Evolutionary conservation across 1,140 invertebrate genomes (phyloP).

Genomic region (Hirudo medicinalis): DNA sequence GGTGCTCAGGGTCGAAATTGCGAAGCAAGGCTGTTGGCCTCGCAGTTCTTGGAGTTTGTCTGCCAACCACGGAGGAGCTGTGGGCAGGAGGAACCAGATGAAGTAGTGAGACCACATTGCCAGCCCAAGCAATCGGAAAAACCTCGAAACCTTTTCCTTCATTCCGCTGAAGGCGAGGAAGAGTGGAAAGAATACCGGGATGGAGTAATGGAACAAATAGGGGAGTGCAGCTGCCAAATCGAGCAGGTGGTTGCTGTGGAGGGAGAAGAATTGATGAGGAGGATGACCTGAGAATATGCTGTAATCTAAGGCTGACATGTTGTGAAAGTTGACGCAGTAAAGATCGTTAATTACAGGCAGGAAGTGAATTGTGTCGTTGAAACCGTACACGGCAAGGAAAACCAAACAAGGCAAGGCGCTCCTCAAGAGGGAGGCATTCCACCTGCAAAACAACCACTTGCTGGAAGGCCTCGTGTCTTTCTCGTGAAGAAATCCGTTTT

Average conservation of each 20-base stretch:
- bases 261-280: conserved; percentile 20
- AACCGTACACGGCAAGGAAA: conserved; percentile 21
- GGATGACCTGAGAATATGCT: background rate
- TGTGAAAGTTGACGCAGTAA: conserved; percentile 21
- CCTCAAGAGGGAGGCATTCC: background rate
- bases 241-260: conserved; percentile 4
- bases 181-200: conserved; percentile 21
- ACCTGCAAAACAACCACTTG: background rate
- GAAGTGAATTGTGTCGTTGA: conserved; percentile 18
- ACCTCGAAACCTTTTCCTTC: conserved; percentile 11
- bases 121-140: conserved; percentile 21
- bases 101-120: conserved; percentile 19
- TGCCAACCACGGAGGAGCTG: conserved; percentile 22
- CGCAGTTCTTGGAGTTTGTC: background rate
- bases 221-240: conserved; percentile 21
- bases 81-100: conserved; percentile 24
- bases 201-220: conserved; percentile 22
- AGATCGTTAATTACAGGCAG: conserved; percentile 19
- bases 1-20: background rate
- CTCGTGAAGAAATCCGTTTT: too few species aligned
- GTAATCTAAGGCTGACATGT: conserved; percentile 20
- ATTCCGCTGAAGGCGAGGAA: conserved; percentile 9
- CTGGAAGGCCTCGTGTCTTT: too few species aligned
- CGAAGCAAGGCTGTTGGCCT: background rate
- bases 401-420: conserved; percentile 19